Base-by-base conservation (phyloP, 2,888 invertebrate species). In the Drosophila hamatofila region DNA sequence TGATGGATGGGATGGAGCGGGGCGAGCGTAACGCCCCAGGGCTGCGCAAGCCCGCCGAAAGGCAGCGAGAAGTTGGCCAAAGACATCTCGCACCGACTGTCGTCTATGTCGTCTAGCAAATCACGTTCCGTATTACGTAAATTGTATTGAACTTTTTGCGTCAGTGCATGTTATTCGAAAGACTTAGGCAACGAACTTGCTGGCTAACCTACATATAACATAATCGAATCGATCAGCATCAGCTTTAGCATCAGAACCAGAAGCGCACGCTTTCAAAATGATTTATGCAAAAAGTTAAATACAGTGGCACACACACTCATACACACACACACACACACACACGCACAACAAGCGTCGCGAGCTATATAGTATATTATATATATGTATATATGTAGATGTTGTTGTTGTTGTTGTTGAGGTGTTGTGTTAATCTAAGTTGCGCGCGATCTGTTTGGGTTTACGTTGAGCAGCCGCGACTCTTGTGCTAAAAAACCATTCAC, bases 11-110 rank as follows among this genome's bases (percentile, higher is more conserved):
- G 90, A 76, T 93, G 93, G 59, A 92, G 69, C 12, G 92, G 92
- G 4, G 92, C 85, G n/a, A 92, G 62, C 6, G 93, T 93, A 25
- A 91, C 92, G 65, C 91, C 88, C 93, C 93, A 93, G 16, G 90
- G 88, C 69, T 90, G 92, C 8, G 90, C 80, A 33, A 91, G 77
- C 3, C 90, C 79, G 55, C 92, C 91, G 74, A 93, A 93, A 48
- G 93, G 93, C 74, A 93, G 74, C 56, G 93, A 91, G 83, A 92
- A 93, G 76, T 93, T 93, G 68, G 92, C 86, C 71, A 93, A 77
- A 44, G 93, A 91, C 93, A 93, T 93, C 25, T 7, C 54, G n/a
- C 37, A 52, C 12, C 52, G 11, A 16, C n/a, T 35, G 23, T 54
- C 37, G 42, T 41, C 18, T 55, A 8, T 55, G 18, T 54, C 35